Evolutionary conservation across 2,113 vertebrate genomes (phyloP).

Genomic region (Corydoras sp.): DNA sequence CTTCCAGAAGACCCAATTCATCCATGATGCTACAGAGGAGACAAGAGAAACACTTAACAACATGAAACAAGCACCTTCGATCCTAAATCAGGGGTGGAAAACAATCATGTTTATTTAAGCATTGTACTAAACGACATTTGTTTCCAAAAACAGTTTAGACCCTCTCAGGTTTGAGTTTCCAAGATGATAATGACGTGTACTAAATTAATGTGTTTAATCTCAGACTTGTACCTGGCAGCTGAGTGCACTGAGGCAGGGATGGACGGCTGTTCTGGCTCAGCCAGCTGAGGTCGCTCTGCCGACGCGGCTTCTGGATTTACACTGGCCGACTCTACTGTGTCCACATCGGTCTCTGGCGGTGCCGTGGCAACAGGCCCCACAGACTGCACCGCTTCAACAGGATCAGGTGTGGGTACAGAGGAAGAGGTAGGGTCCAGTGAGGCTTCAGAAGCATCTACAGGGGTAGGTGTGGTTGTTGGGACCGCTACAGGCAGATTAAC

Average conservation of each 20-base stretch:
- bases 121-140: too few species aligned
- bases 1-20: conserved; percentile 66
- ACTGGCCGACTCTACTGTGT: conserved; percentile 17
- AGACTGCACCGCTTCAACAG: conserved; percentile 41
- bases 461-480: conserved; percentile 2
- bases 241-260: conserved; percentile 41
- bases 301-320: conserved; percentile 6
- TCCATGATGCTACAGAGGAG: conserved; percentile 54
- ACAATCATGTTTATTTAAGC: too few species aligned
- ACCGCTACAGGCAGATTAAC: neutral
- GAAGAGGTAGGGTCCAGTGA: neutral
- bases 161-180: too few species aligned
- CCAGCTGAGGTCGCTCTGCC: conserved; percentile 48
- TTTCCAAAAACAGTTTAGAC: too few species aligned
- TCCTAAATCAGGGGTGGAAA: too few species aligned
- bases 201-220: too few species aligned
- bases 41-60: too few species aligned
- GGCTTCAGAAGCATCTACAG: neutral
- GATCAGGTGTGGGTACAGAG: neutral
- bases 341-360: conserved; percentile 7
- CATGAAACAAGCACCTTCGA: too few species aligned
- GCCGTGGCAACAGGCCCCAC: conserved; percentile 31
- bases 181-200: too few species aligned
- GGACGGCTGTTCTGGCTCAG: conserved; percentile 40
- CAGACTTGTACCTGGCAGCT: conserved; percentile 9